Percentiles rank a stretch among this genome's conserved stretches.
Conservation (phyloP, 2,888 invertebrate species). For the Rotaria macrura region DNA sequence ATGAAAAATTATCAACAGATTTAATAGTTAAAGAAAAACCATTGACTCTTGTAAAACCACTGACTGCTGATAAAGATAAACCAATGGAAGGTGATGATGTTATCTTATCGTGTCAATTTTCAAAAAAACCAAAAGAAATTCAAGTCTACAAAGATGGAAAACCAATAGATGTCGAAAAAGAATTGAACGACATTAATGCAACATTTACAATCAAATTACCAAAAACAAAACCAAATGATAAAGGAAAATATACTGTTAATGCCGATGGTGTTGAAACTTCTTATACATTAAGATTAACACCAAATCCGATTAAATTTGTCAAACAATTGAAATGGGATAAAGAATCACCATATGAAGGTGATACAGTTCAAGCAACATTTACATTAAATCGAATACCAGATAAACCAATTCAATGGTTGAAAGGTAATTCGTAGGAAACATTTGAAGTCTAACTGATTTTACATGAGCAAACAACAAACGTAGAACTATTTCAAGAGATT, state of each 20-base stretch:
- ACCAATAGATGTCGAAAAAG: background rate
- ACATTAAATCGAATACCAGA: background rate
- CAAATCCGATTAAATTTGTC: background rate
- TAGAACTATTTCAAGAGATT: too few relatives aligned
- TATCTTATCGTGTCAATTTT: background rate
- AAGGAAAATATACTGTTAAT: constrained; percentile 9
- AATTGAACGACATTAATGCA: background rate
- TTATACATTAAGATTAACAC: constrained; percentile 19
- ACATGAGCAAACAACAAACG: too few relatives aligned
- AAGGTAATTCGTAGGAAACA: background rate
- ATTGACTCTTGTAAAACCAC: background rate
- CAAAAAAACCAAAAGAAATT: background rate
- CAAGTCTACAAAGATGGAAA: constrained; percentile 18
- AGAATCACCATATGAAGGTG: constrained; percentile 3
- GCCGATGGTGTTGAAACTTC: constrained; percentile 9
- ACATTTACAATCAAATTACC: constrained; percentile 3
- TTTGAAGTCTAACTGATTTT: too few relatives aligned
- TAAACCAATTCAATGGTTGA: background rate
- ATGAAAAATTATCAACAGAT: constrained; percentile 10
- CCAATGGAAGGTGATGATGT: constrained; percentile 1
- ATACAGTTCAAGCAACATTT: background rate
- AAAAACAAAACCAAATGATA: constrained; percentile 12
- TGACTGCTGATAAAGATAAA: background rate
- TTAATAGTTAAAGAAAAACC: constrained; percentile 7
- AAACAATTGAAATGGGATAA: constrained; percentile 14